Evolutionary conservation across 2,888 invertebrate species (phyloP).

Genomic region (Heteropelma amictum): DNA sequence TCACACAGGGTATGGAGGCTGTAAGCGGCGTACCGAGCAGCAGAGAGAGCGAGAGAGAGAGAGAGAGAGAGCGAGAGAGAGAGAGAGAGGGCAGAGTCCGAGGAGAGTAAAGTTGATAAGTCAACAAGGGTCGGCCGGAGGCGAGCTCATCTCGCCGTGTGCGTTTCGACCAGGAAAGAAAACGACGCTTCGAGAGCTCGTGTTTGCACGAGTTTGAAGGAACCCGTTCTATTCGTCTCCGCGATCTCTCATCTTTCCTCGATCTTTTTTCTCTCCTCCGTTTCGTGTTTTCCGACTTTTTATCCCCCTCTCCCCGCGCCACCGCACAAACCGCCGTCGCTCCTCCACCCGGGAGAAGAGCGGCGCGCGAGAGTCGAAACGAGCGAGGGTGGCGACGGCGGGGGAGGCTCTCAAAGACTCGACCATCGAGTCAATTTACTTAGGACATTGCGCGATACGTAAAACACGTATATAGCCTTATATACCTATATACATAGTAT

Average conservation of each 20-base stretch:
- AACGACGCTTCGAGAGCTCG: slow-evolving; percentile 53
- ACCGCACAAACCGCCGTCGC: too few relatives aligned
- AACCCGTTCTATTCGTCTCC: slow-evolving; percentile 71
- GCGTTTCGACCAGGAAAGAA: slow-evolving; percentile 19
- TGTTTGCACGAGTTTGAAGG: slow-evolving; percentile 76
- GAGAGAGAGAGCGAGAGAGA: slow-evolving; percentile 1
- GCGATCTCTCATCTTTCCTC: slow-evolving; percentile 62
- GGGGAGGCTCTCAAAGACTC: slow-evolving; percentile 22
- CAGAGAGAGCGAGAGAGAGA: too few relatives aligned
- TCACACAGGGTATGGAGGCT: too few relatives aligned
- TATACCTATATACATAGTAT: not conserved
- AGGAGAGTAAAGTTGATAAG: slow-evolving; percentile 75
- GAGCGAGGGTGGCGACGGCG: not conserved
- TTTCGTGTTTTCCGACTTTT: slow-evolving; percentile 56
- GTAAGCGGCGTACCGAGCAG: slow-evolving; percentile 14
- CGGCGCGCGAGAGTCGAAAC: slow-evolving; percentile 3
- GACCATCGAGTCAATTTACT: slow-evolving; percentile 67
- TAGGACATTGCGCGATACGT: slow-evolving; percentile 65
- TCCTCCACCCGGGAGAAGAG: slow-evolving; percentile 48
- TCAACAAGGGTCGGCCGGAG: slow-evolving; percentile 70
- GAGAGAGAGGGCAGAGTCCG: slow-evolving; percentile 58
- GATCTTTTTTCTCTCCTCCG: slow-evolving; percentile 49
- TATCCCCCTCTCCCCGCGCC: slow-evolving; percentile 43
- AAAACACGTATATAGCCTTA: not conserved
- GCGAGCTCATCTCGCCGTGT: slow-evolving; percentile 17